These are phyloP conservation scores for Coreius guichenoti DNA, from an alignment of 2,797 vertebrate species.

Conservation along the genomic window DNA sequence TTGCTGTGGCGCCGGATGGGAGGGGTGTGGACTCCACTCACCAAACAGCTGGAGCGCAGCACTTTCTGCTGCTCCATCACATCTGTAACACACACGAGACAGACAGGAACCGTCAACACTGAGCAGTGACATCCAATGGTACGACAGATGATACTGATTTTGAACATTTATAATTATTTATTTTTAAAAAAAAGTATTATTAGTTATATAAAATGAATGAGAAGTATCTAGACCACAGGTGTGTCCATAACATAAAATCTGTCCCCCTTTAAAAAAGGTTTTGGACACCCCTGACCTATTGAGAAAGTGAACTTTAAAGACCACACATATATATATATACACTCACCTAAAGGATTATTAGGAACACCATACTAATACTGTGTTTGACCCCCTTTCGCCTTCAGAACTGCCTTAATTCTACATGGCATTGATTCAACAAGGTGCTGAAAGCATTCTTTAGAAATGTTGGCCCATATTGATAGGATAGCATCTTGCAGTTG, in stretches of 20 bases:
- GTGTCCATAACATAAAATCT: no score
- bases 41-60: slow-evolving; percentile 87
- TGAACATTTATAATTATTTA: neutral
- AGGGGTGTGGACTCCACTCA: slow-evolving; percentile 91
- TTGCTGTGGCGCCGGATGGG: slow-evolving; percentile 95
- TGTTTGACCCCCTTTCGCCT: no score
- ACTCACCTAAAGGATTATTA: no score
- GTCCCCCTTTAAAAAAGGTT: neutral
- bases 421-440: no score
- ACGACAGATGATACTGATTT: neutral
- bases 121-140: neutral
- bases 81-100: slow-evolving; percentile 73
- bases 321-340: no score
- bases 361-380: no score
- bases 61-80: slow-evolving; percentile 89
- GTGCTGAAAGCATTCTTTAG: no score
- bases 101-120: slow-evolving; percentile 5
- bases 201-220: neutral
- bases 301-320: slow-evolving; percentile 9
- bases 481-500: no score
- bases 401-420: no score
- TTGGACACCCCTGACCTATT: neutral
- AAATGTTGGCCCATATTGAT: no score
- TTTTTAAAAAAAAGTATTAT: neutral
- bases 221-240: neutral